Base-by-base conservation (phyloP, 2,888 invertebrate genomes). In the Iselma pallidipennis region DNA sequence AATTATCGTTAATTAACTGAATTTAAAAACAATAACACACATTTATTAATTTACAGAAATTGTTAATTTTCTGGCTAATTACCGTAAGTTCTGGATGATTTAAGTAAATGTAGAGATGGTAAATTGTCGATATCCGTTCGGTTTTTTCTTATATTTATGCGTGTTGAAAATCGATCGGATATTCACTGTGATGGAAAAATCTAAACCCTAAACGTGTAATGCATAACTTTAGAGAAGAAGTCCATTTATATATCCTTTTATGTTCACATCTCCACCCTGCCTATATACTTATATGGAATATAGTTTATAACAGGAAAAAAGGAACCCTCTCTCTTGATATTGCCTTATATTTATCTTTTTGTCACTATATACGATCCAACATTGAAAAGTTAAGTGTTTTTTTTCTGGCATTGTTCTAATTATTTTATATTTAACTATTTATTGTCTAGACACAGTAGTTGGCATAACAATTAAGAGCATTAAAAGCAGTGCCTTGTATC, bases 401-500 rank as follows among this genome's bases (percentile, higher is more conserved):
- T 37, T 2, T 16, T 6, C 6, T 37, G 7, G n/a, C 45, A 50
- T 19, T 28, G n/a, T 19, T 50, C 16, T 29, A 28, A 50, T 28
- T 16, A 26, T 26, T 10, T 4, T 9, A 19, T 28, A 14, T 28
- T 50, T n/a, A 28, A 50, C 25, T 50, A 23, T 25, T 29, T 28
- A 50, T 29, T 12, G 26, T 29, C n/a, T 12, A 7, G 23, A 26
- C 4, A 23, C 21, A 26, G 4, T 23, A 3, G 23, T 29, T 10
- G 28, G 5, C 26, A 50, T 52, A 48, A 48, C 55, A 63, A 66
- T 66, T 59, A 58, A 63, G 58, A 59, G 61, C 63, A 33, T 51
- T 63, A 55, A 66, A 56, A 63, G 66, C 63, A 61, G 63, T 58
- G 52, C 59, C 66, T 49, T 63, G 66, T 66, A 60, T 52, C 57